A percentile compares a stretch with the other conserved stretches of the same genome.
Evolutionary conservation across 2,113 vertebrate genomes (phyloP).

Genomic region (Myotis davidii): DNA sequence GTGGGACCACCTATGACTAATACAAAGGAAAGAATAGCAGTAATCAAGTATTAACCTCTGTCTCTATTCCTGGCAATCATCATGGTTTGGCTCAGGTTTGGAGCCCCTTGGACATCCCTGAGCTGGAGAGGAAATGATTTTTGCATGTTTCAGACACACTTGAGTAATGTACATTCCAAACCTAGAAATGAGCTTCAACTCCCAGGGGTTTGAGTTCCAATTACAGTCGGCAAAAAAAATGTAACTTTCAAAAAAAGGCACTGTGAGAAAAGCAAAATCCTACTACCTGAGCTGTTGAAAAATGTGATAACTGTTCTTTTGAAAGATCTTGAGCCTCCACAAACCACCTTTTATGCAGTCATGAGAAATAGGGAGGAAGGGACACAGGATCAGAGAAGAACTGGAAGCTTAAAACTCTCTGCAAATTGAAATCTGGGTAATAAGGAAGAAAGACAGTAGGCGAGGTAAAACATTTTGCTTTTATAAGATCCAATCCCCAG

Average conservation of each 20-base stretch:
- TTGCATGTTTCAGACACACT: slow-evolving; percentile 45
- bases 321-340: slow-evolving; percentile 35
- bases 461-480: not conserved
- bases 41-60: not conserved
- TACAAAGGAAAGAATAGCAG: not conserved
- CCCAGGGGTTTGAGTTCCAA: slow-evolving; percentile 47
- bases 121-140: slow-evolving; percentile 35
- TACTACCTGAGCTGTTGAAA: slow-evolving; percentile 44
- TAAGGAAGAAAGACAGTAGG: not conserved
- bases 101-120: not conserved
- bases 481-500: not conserved
- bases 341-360: not conserved
- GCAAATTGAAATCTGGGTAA: not conserved
- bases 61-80: not conserved
- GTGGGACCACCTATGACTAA: not conserved
- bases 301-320: slow-evolving; percentile 68
- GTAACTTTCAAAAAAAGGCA: not conserved
- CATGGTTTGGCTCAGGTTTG: not conserved
- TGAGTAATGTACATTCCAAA: slow-evolving; percentile 63
- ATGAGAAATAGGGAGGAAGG: not conserved
- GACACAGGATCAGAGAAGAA: not conserved
- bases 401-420: not conserved
- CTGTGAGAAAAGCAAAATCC: slow-evolving; percentile 43
- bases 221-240: slow-evolving; percentile 52
- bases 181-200: slow-evolving; percentile 61